Percentiles rank a stretch among this genome's conserved stretches.
Evolutionary conservation across 2,888 invertebrate species (phyloP).

Genomic region (Scaptomyza polygonia): DNA sequence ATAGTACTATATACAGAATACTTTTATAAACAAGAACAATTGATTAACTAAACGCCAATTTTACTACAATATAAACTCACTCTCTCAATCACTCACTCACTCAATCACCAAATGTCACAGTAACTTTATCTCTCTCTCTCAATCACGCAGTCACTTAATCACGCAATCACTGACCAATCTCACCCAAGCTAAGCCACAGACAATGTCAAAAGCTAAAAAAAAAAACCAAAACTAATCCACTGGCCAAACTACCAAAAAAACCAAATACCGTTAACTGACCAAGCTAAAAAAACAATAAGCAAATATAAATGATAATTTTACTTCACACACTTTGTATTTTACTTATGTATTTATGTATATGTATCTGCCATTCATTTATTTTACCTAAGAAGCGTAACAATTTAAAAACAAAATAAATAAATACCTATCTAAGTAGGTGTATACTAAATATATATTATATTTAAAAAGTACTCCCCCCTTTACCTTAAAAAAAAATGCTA

Average conservation of each 20-base stretch:
- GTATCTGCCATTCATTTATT: constrained; percentile 36
- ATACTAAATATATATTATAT: constrained; percentile 5
- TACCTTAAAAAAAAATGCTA: constrained; percentile 34
- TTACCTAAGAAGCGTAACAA: constrained; percentile 28
- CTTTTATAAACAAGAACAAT: constrained; percentile 36
- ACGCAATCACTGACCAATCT: constrained; percentile 63
- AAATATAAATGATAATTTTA: constrained; percentile 59
- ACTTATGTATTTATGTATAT: constrained; percentile 56
- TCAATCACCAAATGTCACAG: constrained; percentile 50
- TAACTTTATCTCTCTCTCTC: constrained; percentile 63
- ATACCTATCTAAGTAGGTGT: constrained; percentile 14
- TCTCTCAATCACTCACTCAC: constrained; percentile 48
- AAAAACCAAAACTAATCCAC: constrained; percentile 40
- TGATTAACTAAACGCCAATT: constrained; percentile 48
- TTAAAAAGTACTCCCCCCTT: constrained; percentile 25
- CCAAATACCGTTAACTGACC: constrained; percentile 45
- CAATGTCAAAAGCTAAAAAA: constrained; percentile 14
- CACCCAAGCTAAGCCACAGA: constrained; percentile 55
- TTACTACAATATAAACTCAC: constrained; percentile 52
- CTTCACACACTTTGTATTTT: constrained; percentile 58
- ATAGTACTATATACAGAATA: constrained; percentile 28
- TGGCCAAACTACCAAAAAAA: constrained; percentile 19
- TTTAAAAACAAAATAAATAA: constrained; percentile 10
- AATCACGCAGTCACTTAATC: constrained; percentile 67
- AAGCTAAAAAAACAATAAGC: constrained; percentile 64